Evolutionary conservation across 2,113 vertebrate genomes (phyloP), one percentile per base, ranked within the genome.

Genomic region (Tupaia tana): DNA sequence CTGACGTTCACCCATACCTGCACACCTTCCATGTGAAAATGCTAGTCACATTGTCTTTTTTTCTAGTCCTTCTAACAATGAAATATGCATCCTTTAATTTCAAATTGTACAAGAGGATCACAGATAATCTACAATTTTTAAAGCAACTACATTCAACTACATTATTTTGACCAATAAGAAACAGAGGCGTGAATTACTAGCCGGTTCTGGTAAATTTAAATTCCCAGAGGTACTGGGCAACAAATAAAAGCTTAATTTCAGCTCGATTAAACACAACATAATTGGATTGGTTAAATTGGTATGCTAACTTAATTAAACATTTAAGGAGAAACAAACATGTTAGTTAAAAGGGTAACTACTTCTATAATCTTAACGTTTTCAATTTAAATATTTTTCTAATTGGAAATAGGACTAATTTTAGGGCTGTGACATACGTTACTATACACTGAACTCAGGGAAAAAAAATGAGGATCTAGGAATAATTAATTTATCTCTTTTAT

Each of bases 301-400:
- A 54, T 94, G 89, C 67, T 89, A 94, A 97, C 83, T 96, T 89
- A 96, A 95, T 97, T 94, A 86, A 95, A 94, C 93, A 74, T 89
- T 86, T 79, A 85, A 94, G 89, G 79, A 58, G 93, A 89, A 94
- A 66, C 63, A 86, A 96, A 75, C 59, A 67, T 61, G 27, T 91
- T 95, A 87, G 27, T 54, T 87, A 67, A 95, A 95, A 96, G 63
- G 52, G 27, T 89, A 77, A 81, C 52, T 92, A 34, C 31, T 74
- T 82, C 52, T 70, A 56, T 75, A 61, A 87, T 85, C 70, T 89
- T 91, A 89, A 79, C 89, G 63, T 81, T 92, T 95, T 69, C 79
- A 93, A 84, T 29, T 88, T 93, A 92, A 96, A 89, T 9, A 70
- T 93, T 80, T 90, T 88, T 66, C 59, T 12, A 91, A 12, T 69